Base-by-base conservation (phyloP, 2,888 invertebrate species). In the Parnassius glacialis region DNA sequence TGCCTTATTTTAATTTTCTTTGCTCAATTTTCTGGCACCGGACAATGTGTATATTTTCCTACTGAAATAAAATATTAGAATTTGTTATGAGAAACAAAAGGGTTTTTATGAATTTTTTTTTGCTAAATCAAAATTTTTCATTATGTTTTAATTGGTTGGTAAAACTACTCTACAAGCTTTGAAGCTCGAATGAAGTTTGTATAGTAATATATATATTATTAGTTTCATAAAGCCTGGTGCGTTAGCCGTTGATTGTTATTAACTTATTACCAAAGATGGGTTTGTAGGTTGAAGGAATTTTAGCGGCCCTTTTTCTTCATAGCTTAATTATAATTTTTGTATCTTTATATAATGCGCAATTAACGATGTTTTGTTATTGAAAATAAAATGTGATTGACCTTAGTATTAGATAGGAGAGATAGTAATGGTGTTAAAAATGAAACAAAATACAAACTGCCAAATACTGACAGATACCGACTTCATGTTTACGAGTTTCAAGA, bases 261-360 rank as follows among this genome's bases (percentile, higher is more conserved):
- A 82, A 86, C 82, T 83, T 84, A 84, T 87, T 87, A 90, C 90
- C 90, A 90, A 90, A 90, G 90, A 90, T 84, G 85, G 83, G 83
- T 82, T 81, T 83, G 76, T 81, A 82, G 80, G 75, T 76, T 77
- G 74, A 80, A 78, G 79, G 79, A 79, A 75, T 70, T 75, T 69
- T 72, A 76, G 74, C 78, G 77, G 73, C 82, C 84, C 83, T 83
- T 83, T 79, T 79, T 83, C 80, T 81, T 80, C 78, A 80, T 87
- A 87, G 85, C 84, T 83, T 87, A 84, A 83, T 85, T 77, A 84
- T 83, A 85, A 82, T 87, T 89, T 89, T 88, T 84, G 89, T 89
- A 85, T 82, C 88, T 90, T 89, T 89, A 83, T 89, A 87, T 84
- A 84, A 83, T 80, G 84, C 84, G 84, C 83, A 76, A 81, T 80